phyloP scores from a whole-genome alignment of 2,888 invertebrate species.

The Tridacna gigas region DNA sequence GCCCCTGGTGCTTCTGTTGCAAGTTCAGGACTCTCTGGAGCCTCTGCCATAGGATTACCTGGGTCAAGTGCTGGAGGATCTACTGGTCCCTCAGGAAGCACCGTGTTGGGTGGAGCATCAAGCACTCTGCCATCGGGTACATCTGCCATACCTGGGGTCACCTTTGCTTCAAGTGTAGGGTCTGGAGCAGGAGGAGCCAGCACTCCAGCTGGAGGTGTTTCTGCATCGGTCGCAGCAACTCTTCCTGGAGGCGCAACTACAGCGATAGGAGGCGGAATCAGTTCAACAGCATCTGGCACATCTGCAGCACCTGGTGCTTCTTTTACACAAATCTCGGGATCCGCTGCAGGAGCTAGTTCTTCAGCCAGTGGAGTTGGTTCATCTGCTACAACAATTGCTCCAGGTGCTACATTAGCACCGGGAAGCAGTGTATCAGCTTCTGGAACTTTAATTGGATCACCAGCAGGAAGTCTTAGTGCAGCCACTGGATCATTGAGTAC shows the following conservation, averaged over 20 bases:
- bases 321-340: not conserved
- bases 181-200: not conserved
- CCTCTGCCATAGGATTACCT: not conserved
- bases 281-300: not conserved
- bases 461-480: not conserved
- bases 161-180: not conserved
- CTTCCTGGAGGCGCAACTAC: not conserved
- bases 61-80: not conserved
- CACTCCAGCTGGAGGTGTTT: not conserved
- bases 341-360: not conserved
- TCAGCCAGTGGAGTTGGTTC: not conserved
- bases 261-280: not conserved
- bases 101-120: not conserved
- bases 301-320: slow-evolving; percentile 16
- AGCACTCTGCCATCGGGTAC: not conserved
- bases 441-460: not conserved
- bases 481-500: not conserved
- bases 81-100: not conserved
- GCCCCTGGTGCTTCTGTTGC: not conserved
- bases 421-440: not conserved
- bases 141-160: not conserved
- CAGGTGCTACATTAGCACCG: slow-evolving; percentile 10
- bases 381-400: slow-evolving; percentile 10
- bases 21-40: not conserved
- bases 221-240: slow-evolving; percentile 1